Conservation (phyloP, 2,888 invertebrate species). For the Lepidocyrtinus sp. region DNA sequence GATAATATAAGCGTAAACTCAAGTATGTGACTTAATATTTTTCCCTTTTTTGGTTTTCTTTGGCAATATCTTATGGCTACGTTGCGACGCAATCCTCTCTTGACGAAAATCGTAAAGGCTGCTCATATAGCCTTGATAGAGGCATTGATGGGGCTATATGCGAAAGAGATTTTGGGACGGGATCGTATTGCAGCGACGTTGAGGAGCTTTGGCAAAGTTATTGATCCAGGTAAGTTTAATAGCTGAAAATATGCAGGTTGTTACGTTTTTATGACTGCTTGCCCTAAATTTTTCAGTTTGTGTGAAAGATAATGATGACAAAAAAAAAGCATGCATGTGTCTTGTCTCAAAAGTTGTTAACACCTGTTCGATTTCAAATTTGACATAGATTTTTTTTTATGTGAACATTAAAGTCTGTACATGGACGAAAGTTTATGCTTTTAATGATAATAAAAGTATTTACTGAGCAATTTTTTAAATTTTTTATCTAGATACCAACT, state of each 20-base stretch:
- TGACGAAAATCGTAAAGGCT: constrained; percentile 52
- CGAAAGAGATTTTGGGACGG: constrained; percentile 66
- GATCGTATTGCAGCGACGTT: constrained; percentile 66
- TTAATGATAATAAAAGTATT: not conserved
- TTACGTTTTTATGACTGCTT: not conserved
- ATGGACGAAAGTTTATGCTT: not conserved
- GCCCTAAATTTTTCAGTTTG: not conserved
- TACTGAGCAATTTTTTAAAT: no score
- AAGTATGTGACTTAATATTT: constrained; percentile 12
- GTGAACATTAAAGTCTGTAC: not conserved
- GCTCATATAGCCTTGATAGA: constrained; percentile 69
- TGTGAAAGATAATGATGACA: constrained; percentile 4
- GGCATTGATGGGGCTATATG: constrained; percentile 69
- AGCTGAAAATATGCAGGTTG: not conserved
- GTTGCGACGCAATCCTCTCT: not conserved
- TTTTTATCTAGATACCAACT: constrained; percentile 60
- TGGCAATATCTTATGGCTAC: constrained; percentile 1
- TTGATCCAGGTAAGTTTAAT: constrained; percentile 64
- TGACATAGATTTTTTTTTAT: constrained; percentile 10
- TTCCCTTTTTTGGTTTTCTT: constrained; percentile 1
- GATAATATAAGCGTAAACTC: not conserved
- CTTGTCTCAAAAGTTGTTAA: not conserved
- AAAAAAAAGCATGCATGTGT: not conserved
- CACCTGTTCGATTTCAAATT: constrained; percentile 6
- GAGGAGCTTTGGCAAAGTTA: constrained; percentile 63